Evolutionary conservation across 2,888 invertebrate species (phyloP).

Genomic region (Acanthopleura granulata): DNA sequence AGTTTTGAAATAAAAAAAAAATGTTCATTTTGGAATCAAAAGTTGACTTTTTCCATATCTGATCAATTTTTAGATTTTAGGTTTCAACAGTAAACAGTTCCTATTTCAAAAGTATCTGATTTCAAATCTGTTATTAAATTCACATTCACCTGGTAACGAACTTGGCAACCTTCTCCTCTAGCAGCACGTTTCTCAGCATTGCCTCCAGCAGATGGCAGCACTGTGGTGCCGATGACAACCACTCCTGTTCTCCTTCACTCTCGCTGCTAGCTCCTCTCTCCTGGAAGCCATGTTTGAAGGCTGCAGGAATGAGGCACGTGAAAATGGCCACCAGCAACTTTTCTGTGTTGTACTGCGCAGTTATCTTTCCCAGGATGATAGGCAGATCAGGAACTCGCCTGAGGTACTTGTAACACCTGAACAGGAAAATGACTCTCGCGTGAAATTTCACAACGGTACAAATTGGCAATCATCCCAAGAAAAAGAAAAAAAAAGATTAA

Average conservation of each 20-base stretch:
- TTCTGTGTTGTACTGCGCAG: too few species aligned
- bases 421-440: not conserved
- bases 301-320: slow-evolving; percentile 51
- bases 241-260: slow-evolving; percentile 48
- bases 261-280: slow-evolving; percentile 48
- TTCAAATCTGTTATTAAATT: too few species aligned
- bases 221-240: slow-evolving; percentile 29
- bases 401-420: slow-evolving; percentile 54
- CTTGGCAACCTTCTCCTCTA: slow-evolving; percentile 41
- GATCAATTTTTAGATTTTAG: too few species aligned
- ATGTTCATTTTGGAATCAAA: too few species aligned
- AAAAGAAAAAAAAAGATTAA: too few species aligned
- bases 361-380: slow-evolving; percentile 31
- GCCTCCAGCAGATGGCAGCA: slow-evolving; percentile 47
- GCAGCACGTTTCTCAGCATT: slow-evolving; percentile 44
- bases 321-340: slow-evolving; percentile 45
- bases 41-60: too few species aligned
- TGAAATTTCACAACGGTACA: not conserved
- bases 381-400: slow-evolving; percentile 48
- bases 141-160: slow-evolving; percentile 42
- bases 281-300: slow-evolving; percentile 43
- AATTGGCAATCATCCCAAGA: too few species aligned
- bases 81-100: too few species aligned
- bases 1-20: too few species aligned
- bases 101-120: too few species aligned